Evolutionary conservation across 1,140 invertebrate genomes (phyloP), one percentile per base, ranked within the genome.

Genomic region (Ctenoplectra terminalis): DNA sequence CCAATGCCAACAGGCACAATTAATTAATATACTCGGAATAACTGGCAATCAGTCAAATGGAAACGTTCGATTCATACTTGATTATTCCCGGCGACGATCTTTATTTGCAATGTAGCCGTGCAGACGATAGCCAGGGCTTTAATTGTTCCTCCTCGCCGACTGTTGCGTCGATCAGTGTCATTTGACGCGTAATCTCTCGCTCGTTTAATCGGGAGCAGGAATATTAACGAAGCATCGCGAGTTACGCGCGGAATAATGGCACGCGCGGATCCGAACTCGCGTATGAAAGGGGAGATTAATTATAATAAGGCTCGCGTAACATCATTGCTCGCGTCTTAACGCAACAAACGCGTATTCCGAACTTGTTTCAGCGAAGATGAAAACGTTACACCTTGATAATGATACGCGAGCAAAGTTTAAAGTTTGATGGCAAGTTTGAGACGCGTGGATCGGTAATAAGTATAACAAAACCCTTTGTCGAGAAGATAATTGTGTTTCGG

Each of bases 191-290:
- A n/a, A n/a, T 43, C 31, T 17, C 40, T 29, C 23, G 11, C 15
- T 70, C 31, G 60, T 37, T 54, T 70, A 11, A 54, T 70, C n/a
- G n/a, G n/a, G n/a, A n/a, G n/a, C n/a, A n/a, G 23, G 29, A 26
- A 54, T 52, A 26, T 70, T n/a, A 54, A 37, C 29, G 6, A 69
- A n/a, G n/a, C n/a, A n/a, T n/a, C n/a, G n/a, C n/a, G n/a, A n/a
- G n/a, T n/a, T n/a, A n/a, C n/a, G n/a, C n/a, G n/a, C n/a, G n/a
- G n/a, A n/a, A n/a, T n/a, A n/a, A n/a, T n/a, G n/a, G n/a, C n/a
- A n/a, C n/a, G 56, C 3, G 9, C 29, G 56, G 11, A 61, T 34
- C 20, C 1, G 15, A 26, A 31, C 15, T 20, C n/a, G n/a, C n/a
- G n/a, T n/a, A n/a, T n/a, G n/a, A n/a, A n/a, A n/a, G n/a, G n/a